Evolutionary conservation across 2,797 vertebrate genomes (phyloP).

Genomic region (Sitta carolinensis): DNA sequence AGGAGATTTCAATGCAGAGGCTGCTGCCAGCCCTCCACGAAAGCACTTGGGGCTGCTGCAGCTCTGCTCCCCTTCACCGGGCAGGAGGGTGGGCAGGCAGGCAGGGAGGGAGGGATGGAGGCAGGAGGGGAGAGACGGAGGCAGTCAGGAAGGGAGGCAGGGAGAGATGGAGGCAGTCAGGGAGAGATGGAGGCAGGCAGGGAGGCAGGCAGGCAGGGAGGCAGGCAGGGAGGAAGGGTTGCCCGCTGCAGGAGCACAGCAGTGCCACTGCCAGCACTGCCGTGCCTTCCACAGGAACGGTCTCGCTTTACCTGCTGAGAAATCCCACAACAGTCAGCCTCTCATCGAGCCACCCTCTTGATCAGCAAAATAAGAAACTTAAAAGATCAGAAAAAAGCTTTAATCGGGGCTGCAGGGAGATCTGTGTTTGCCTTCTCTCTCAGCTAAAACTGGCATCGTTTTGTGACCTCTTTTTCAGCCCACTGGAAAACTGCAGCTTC

Average conservation of each 20-base stretch:
- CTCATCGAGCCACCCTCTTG: not conserved
- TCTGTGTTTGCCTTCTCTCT: not conserved
- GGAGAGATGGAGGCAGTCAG: not conserved
- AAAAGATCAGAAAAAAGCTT: not conserved
- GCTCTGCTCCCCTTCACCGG: not conserved
- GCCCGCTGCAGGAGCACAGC: not conserved
- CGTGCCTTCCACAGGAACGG: not conserved
- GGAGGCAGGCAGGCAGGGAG: not conserved
- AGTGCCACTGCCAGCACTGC: not conserved
- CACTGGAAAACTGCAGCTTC: slow-evolving; percentile 16
- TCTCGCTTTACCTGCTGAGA: not conserved
- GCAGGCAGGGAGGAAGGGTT: not conserved
- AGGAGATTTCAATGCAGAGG: not conserved
- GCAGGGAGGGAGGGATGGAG: not conserved
- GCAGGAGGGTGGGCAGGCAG: not conserved
- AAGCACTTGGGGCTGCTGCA: not conserved
- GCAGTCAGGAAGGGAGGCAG: not conserved
- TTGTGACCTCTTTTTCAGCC: slow-evolving; percentile 27
- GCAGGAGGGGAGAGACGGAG: accelerated
- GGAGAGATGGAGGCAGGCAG: not conserved
- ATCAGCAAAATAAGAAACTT: not conserved
- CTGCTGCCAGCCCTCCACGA: not conserved
- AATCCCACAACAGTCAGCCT: not conserved
- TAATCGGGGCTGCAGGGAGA: not conserved
- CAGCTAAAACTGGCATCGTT: not conserved